These are phyloP conservation scores for Tiliacea citrago DNA, from an alignment of 2,888 invertebrate genomes.

Conservation along the genomic window DNA sequence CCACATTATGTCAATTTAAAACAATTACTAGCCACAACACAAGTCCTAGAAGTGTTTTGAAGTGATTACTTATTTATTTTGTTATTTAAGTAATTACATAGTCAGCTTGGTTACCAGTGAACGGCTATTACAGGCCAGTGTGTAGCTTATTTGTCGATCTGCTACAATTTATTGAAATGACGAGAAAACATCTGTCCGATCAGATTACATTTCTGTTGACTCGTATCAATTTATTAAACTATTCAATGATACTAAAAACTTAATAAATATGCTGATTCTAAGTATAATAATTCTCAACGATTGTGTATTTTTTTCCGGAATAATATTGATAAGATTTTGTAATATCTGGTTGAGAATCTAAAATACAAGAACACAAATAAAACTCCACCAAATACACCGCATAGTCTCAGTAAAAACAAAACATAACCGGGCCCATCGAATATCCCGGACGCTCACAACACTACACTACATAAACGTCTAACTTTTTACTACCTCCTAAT, in stretches of 20 bases:
- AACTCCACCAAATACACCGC: no score
- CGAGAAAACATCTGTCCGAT: conserved; percentile 29
- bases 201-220: conserved; percentile 15
- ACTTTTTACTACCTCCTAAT: conserved; percentile 50
- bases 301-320: background rate
- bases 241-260: conserved; percentile 4
- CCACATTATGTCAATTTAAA: conserved; percentile 42
- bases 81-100: conserved; percentile 26
- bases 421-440: background rate
- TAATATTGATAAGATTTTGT: no score
- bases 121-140: conserved; percentile 12
- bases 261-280: conserved; percentile 7
- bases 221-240: conserved; percentile 8
- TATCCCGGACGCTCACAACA: conserved; percentile 36
- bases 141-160: conserved; percentile 15
- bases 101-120: conserved; percentile 31
- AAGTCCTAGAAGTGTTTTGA: conserved; percentile 40
- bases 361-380: no score
- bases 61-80: conserved; percentile 28
- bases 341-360: no score
- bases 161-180: conserved; percentile 27
- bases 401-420: background rate
- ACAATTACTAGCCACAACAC: conserved; percentile 41
- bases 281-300: background rate
- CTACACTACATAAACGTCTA: conserved; percentile 21